phyloP scores from a whole-genome alignment of 2,888 invertebrate genomes.

The Sphinx pinastri region DNA sequence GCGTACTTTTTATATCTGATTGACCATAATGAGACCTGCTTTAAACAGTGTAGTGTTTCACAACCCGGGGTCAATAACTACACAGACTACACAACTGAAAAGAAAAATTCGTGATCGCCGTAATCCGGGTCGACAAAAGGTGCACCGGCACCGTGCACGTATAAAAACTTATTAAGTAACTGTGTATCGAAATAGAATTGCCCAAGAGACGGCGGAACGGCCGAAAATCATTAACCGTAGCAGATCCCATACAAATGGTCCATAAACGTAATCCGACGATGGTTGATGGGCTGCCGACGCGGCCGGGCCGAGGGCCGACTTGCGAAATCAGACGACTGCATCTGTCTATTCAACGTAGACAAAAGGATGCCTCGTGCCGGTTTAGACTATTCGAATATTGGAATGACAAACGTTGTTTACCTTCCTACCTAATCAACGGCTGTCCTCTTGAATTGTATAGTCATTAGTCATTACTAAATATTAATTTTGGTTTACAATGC shows the following conservation, averaged over 20 bases:
- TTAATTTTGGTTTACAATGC: no score
- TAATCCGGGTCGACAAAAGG: constrained; percentile 36
- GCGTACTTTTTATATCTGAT: no score
- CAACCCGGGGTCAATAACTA: constrained; percentile 1
- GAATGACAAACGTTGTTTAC: background rate
- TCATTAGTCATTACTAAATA: no score
- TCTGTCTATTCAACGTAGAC: constrained; percentile 46
- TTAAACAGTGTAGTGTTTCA: no score
- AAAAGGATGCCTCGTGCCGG: constrained; percentile 41
- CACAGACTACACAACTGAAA: no score
- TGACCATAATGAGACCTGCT: no score
- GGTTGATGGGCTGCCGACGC: constrained; percentile 65
- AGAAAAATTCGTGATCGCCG: constrained; percentile 37
- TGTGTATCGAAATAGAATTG: constrained; percentile 60
- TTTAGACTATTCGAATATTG: constrained; percentile 13
- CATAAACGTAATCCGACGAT: constrained; percentile 78
- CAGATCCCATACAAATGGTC: constrained; percentile 77
- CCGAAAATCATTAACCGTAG: constrained; percentile 74
- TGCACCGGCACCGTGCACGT: constrained; percentile 33
- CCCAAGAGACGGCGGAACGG: constrained; percentile 57
- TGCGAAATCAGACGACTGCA: constrained; percentile 57
- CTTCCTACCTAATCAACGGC: background rate
- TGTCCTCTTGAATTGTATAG: no score
- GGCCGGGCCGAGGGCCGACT: constrained; percentile 39
- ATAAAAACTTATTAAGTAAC: constrained; percentile 62